phyloP scores from a whole-genome alignment of 1,140 invertebrate genomes.

The Uloborus diversus region DNA sequence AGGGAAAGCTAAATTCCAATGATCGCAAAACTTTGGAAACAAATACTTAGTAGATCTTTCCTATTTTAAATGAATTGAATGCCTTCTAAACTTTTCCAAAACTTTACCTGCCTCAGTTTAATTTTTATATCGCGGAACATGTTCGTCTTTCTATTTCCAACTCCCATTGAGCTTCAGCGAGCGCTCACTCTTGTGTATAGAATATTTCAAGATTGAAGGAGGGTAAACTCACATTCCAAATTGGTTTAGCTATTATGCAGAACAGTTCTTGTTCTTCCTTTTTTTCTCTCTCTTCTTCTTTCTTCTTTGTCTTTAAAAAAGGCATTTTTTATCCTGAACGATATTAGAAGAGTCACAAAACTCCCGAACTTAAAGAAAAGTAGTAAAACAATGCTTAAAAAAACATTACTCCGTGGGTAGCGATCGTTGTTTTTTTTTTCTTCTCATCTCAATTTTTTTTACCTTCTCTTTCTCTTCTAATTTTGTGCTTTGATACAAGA shows the following conservation, averaged over 20 bases:
- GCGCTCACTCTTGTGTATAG: neutral
- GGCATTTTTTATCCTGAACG: conserved; percentile 25
- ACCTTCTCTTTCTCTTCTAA: conserved; percentile 35
- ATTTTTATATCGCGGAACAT: neutral
- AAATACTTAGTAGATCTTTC: too few species aligned
- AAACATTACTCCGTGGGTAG: conserved; percentile 55
- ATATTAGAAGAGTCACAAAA: conserved; percentile 52
- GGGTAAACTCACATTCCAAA: conserved; percentile 43
- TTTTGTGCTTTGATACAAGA: conserved; percentile 54
- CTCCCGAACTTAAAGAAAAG: conserved; percentile 51
- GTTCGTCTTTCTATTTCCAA: neutral
- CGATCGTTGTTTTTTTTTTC: conserved; percentile 40
- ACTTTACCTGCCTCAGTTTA: too few species aligned
- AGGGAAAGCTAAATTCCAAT: too few species aligned
- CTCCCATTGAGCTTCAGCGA: neutral
- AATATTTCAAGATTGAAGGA: conserved; percentile 13
- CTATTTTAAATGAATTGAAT: too few species aligned
- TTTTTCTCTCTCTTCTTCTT: conserved; percentile 7
- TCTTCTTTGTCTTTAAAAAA: conserved; percentile 10
- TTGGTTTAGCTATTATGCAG: conserved; percentile 56
- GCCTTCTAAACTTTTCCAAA: too few species aligned
- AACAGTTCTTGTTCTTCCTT: conserved; percentile 20
- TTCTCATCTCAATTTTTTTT: conserved; percentile 1
- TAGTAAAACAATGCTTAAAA: conserved; percentile 56
- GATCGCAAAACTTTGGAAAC: too few species aligned